These are phyloP conservation scores for Helicorthomorpha holstii DNA, from an alignment of 1,140 invertebrate genomes.

Conservation along the genomic window DNA sequence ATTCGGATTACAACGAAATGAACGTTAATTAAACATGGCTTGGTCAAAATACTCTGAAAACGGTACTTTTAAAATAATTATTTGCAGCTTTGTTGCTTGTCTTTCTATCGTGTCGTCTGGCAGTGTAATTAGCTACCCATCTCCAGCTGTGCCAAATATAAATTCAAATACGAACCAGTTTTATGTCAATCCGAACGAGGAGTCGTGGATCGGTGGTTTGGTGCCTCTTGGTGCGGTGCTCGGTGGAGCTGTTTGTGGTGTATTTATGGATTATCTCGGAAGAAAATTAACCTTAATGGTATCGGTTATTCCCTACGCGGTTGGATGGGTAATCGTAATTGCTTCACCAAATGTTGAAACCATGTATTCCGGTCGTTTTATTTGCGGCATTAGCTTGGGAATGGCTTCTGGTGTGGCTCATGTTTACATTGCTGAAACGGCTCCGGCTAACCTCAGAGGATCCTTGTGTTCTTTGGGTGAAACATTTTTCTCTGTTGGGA, in stretches of 20 bases:
- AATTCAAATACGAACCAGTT: conserved; percentile 12
- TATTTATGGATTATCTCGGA: conserved; percentile 29
- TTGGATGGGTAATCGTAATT: conserved; percentile 3
- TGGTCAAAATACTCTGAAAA: no score
- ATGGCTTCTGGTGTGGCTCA: conserved; percentile 9
- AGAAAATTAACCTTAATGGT: conserved; percentile 19
- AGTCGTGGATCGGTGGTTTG: conserved; percentile 23
- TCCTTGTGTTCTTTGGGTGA: conserved; percentile 10
- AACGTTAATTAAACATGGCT: no score
- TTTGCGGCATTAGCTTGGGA: conserved; percentile 6
- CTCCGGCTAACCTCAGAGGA: conserved; percentile 12
- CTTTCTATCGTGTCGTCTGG: no score
- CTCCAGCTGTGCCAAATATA: conserved; percentile 43
- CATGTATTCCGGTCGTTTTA: not conserved
- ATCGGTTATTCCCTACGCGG: not conserved
- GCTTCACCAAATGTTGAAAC: not conserved
- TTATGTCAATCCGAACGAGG: conserved; percentile 19
- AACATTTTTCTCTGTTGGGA: conserved; percentile 3
- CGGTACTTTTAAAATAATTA: no score
- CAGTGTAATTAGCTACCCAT: conserved; percentile 51
- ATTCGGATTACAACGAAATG: no score
- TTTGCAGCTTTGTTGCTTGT: no score
- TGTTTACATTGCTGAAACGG: conserved; percentile 13
- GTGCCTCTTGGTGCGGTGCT: conserved; percentile 23
- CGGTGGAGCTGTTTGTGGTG: conserved; percentile 25